Percentiles rank a stretch among this genome's conserved stretches.
Evolutionary conservation across 2,888 invertebrate genomes (phyloP).

Genomic region (Fragum fragum): DNA sequence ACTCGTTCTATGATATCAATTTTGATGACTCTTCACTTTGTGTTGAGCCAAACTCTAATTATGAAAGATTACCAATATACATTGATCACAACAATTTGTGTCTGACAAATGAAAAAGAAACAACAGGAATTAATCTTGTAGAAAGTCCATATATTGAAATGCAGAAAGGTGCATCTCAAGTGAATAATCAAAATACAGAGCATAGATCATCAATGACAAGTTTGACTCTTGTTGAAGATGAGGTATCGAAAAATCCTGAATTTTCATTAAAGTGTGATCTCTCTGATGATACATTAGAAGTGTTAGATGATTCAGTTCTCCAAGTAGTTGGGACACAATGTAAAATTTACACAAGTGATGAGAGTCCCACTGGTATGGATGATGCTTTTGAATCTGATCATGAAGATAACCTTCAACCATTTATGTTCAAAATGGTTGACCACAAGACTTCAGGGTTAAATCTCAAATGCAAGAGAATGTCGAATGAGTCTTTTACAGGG

Average conservation of each 20-base stretch:
- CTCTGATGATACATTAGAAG: slow-evolving; percentile 36
- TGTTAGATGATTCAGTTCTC: slow-evolving; percentile 51
- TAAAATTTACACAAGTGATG: background rate
- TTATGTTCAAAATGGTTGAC: slow-evolving; percentile 2
- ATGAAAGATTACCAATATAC: too few relatives aligned
- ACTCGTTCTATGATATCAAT: slow-evolving; percentile 67
- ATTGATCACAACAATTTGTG: too few relatives aligned
- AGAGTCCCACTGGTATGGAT: background rate
- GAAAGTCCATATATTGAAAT: background rate
- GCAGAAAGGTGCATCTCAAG: background rate
- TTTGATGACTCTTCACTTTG: slow-evolving; percentile 40
- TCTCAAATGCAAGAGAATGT: too few relatives aligned
- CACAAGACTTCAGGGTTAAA: background rate
- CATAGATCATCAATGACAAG: background rate
- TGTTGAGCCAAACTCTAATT: background rate
- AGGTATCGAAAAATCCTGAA: background rate
- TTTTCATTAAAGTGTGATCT: slow-evolving; percentile 13
- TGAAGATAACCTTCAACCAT: background rate
- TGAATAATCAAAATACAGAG: background rate
- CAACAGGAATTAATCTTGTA: background rate
- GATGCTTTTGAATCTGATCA: background rate
- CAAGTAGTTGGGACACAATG: slow-evolving; percentile 26
- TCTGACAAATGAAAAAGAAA: background rate
- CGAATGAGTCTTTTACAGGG: too few relatives aligned
- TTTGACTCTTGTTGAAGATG: background rate